A percentile compares a stretch with the other conserved stretches of the same genome.
Conservation (phyloP, 2,888 invertebrate species). For the Kryphioiulus occultus region DNA sequence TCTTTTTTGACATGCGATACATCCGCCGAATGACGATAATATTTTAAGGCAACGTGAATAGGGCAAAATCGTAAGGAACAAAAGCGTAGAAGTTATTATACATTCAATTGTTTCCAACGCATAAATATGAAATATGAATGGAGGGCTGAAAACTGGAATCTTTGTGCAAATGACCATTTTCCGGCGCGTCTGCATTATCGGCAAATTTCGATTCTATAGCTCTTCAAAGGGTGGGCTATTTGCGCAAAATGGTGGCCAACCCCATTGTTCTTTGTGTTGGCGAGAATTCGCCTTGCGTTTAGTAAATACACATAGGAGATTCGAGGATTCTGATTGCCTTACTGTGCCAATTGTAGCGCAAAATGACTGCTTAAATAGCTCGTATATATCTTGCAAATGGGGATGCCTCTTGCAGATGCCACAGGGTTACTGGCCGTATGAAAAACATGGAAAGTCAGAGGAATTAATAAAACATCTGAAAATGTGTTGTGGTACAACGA, state of each 20-base stretch:
- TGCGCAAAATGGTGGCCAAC: slow-evolving; percentile 1
- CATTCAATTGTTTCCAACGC: slow-evolving; percentile 35
- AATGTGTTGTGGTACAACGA: too few relatives aligned
- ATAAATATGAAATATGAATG: slow-evolving; percentile 38
- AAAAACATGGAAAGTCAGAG: too few relatives aligned
- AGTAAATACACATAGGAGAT: slow-evolving; percentile 1
- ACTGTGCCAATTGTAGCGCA: slow-evolving; percentile 17
- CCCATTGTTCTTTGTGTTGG: slow-evolving; percentile 2
- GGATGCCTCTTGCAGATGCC: background rate
- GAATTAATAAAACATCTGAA: too few relatives aligned
- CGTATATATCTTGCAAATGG: background rate
- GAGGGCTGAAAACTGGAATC: background rate
- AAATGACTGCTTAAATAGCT: background rate
- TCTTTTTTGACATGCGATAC: slow-evolving; percentile 46
- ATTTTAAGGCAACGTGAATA: slow-evolving; percentile 17
- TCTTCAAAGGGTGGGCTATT: background rate
- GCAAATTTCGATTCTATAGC: slow-evolving; percentile 31
- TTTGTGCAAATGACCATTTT: slow-evolving; percentile 34
- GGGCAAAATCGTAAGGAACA: slow-evolving; percentile 37
- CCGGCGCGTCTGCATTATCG: slow-evolving; percentile 20
- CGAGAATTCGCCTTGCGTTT: background rate
- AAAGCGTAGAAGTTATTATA: slow-evolving; percentile 29
- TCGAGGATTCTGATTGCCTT: background rate
- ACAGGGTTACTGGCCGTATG: background rate
- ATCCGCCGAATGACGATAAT: slow-evolving; percentile 22